Evolutionary conservation across 2,888 invertebrate species (phyloP).

Genomic region (Halocaridina rubra): DNA sequence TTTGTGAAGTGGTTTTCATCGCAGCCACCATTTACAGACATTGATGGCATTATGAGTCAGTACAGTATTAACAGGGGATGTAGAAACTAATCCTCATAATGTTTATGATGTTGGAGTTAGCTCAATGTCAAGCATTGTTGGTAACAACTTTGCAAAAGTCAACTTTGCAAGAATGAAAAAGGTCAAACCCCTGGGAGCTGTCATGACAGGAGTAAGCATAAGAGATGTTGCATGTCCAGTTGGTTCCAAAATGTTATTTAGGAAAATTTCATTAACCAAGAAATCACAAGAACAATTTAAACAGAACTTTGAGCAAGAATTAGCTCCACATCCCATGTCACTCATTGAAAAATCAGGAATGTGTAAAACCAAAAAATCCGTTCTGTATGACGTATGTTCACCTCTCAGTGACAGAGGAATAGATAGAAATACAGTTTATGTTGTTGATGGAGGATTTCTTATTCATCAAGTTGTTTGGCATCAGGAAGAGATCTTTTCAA

Average conservation of each 20-base stretch:
- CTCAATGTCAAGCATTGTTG: background rate
- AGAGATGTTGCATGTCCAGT: background rate
- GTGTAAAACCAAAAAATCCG: background rate
- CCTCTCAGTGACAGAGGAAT: background rate
- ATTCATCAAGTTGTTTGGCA: slow-evolving; percentile 22
- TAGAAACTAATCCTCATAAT: background rate
- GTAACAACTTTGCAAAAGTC: background rate
- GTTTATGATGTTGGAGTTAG: background rate
- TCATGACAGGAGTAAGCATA: background rate
- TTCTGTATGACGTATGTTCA: background rate
- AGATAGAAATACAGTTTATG: slow-evolving; percentile 9
- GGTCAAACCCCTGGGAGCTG: background rate
- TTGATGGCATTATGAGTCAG: background rate
- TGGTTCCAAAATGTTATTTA: background rate
- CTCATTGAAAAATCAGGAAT: slow-evolving; percentile 9
- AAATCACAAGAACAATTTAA: slow-evolving; percentile 9
- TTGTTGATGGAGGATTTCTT: slow-evolving; percentile 22
- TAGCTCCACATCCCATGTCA: slow-evolving; percentile 5
- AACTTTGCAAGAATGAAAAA: background rate
- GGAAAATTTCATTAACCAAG: background rate
- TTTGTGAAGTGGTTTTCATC: too few relatives aligned
- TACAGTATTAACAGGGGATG: background rate
- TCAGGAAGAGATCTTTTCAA: slow-evolving; percentile 7
- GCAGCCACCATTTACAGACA: too few relatives aligned
- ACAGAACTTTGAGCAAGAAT: background rate